phyloP scores from a whole-genome alignment of 1,140 invertebrate species.

The Zaprionus ornatus region DNA sequence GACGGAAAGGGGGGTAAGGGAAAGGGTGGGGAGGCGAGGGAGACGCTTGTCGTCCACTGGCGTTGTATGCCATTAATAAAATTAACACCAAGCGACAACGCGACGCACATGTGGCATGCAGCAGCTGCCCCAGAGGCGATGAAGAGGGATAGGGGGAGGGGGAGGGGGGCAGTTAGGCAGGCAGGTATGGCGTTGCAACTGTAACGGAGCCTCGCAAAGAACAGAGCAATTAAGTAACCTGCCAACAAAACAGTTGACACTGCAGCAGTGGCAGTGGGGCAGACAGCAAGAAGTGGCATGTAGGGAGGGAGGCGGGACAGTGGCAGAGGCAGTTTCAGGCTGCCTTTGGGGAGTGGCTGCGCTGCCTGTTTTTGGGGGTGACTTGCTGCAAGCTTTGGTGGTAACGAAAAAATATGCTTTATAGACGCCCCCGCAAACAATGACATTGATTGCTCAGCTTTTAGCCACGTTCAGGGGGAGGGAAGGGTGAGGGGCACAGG shows the following conservation, averaged over 20 bases:
- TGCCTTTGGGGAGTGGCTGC: neutral
- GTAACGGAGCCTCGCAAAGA: slow-evolving; percentile 11
- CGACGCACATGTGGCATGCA: slow-evolving; percentile 38
- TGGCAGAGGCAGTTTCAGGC: neutral
- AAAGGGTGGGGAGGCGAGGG: neutral
- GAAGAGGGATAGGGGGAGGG: neutral
- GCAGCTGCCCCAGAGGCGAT: neutral
- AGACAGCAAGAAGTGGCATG: neutral
- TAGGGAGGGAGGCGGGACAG: slow-evolving; percentile 15
- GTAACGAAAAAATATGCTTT: slow-evolving; percentile 51
- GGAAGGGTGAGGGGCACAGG: too few species aligned
- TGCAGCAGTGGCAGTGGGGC: neutral
- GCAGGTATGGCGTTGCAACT: too few species aligned
- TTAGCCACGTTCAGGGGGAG: slow-evolving; percentile 11
- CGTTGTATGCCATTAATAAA: slow-evolving; percentile 83
- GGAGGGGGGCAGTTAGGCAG: slow-evolving; percentile 5
- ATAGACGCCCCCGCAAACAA: slow-evolving; percentile 39
- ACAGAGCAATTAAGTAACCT: slow-evolving; percentile 83
- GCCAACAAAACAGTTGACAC: slow-evolving; percentile 77
- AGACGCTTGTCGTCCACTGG: slow-evolving; percentile 43
- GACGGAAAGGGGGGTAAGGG: neutral
- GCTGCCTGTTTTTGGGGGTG: slow-evolving; percentile 1
- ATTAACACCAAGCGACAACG: slow-evolving; percentile 70
- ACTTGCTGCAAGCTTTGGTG: neutral
- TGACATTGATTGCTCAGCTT: slow-evolving; percentile 72